These are phyloP conservation scores for Borostomias antarcticus DNA, from an alignment of 2,797 vertebrate species.

Conservation along the genomic window DNA sequence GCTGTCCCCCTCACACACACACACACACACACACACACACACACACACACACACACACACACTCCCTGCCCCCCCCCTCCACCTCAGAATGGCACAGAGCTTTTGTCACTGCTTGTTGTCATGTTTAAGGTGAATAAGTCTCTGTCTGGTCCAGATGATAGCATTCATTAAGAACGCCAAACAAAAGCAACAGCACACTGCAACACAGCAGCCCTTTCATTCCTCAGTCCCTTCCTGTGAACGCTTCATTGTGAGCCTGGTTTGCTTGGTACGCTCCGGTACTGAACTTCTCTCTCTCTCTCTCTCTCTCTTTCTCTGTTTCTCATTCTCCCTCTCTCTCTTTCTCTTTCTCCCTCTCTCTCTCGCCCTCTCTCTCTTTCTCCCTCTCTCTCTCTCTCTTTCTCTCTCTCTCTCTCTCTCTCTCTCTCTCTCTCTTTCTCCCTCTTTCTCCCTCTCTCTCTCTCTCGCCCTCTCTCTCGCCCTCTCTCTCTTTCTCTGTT, in stretches of 20 bases:
- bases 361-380: too few species aligned
- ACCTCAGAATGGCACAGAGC: conserved; percentile 37
- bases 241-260: conserved; percentile 57
- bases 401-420: too few species aligned
- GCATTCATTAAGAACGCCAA: conserved; percentile 80
- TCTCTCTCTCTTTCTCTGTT: too few species aligned
- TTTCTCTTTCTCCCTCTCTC: too few species aligned
- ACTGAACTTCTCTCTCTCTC: conserved; percentile 47
- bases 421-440: too few species aligned
- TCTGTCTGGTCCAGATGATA: conserved; percentile 75
- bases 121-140: conserved; percentile 90
- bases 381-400: too few species aligned
- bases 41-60: too few species aligned
- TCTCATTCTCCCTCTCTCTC: too few species aligned
- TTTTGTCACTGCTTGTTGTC: conserved; percentile 77
- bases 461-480: too few species aligned
- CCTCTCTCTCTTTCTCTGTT: too few species aligned
- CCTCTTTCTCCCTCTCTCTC: too few species aligned
- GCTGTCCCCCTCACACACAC: conserved; percentile 63
- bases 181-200: conserved; percentile 75
- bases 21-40: too few species aligned
- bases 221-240: conserved; percentile 56
- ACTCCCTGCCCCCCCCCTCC: conserved; percentile 63
- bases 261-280: conserved; percentile 61
- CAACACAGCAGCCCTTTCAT: conserved; percentile 67